These are phyloP conservation scores for Clamator glandarius DNA, from an alignment of 2,797 vertebrate genomes.

Conservation along the genomic window DNA sequence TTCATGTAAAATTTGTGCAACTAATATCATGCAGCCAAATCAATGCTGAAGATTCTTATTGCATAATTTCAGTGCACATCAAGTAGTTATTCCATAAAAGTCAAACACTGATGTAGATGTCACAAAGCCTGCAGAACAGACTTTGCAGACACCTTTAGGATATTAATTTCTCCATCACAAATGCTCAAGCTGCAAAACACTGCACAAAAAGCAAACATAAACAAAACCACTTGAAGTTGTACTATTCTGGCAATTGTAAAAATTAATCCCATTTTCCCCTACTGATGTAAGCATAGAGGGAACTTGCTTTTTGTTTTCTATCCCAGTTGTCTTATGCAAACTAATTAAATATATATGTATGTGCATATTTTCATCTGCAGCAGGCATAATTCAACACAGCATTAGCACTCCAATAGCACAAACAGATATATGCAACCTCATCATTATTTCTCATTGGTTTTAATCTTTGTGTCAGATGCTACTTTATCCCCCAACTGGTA, in stretches of 20 bases:
- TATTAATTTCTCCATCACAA: not conserved
- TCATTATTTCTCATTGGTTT: slow-evolving; percentile 46
- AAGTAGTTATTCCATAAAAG: not conserved
- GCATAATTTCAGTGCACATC: not conserved
- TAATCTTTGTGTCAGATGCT: slow-evolving; percentile 59
- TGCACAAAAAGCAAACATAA: not conserved
- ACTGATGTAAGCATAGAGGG: not conserved
- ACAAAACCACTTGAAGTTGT: not conserved
- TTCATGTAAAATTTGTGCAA: not conserved
- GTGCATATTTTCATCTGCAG: slow-evolving; percentile 45
- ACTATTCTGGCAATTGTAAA: not conserved
- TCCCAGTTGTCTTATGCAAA: slow-evolving; percentile 24
- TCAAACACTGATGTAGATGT: not conserved
- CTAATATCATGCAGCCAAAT: too few species aligned
- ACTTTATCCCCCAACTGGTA: slow-evolving; percentile 35
- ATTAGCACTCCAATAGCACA: not conserved
- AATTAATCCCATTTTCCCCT: not conserved
- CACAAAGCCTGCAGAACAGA: not conserved
- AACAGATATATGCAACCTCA: not conserved
- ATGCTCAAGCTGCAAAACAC: not conserved
- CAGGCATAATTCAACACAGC: slow-evolving; percentile 29
- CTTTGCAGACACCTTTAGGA: not conserved
- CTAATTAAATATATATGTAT: slow-evolving; percentile 51
- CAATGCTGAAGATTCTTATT: not conserved
- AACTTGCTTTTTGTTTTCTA: not conserved